Evolutionary conservation across 2,888 invertebrate species (phyloP).

Genomic region (Malthinus flaveolus): DNA sequence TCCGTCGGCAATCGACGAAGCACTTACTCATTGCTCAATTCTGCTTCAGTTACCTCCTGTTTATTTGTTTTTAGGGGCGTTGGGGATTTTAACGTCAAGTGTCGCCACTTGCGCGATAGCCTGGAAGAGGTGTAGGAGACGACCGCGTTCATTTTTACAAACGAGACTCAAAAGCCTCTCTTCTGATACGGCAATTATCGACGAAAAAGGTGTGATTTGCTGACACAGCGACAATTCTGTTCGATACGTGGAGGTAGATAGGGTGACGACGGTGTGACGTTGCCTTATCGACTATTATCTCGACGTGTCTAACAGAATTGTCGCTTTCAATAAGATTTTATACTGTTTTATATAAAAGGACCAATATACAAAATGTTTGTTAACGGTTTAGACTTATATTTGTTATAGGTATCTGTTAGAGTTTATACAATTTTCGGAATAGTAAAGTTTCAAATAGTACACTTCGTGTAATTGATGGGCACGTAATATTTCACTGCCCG

Average conservation of each 20-base stretch:
- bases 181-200: conserved; percentile 81
- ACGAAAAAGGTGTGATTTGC: conserved; percentile 90
- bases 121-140: conserved; percentile 58
- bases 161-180: conserved; percentile 77
- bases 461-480: conserved; percentile 11
- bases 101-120: conserved; percentile 42
- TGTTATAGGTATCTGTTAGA: conserved; percentile 42
- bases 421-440: conserved; percentile 27
- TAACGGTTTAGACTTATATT: conserved; percentile 37
- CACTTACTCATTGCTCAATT: conserved; percentile 77
- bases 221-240: conserved; percentile 96
- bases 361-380: conserved; percentile 32
- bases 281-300: conserved; percentile 25
- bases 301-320: conserved; percentile 49
- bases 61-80: conserved; percentile 61
- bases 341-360: conserved; percentile 33
- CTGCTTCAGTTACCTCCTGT: conserved; percentile 76
- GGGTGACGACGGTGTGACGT: conserved; percentile 88
- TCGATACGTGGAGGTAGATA: conserved; percentile 87
- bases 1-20: conserved; percentile 79
- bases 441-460: conserved; percentile 12
- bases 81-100: conserved; percentile 51
- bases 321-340: conserved; percentile 20
- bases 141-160: conserved; percentile 76
- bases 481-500: conserved; percentile 17